phyloP scores from a whole-genome alignment of 2,888 invertebrate species.

The Drosophila ochracea region DNA sequence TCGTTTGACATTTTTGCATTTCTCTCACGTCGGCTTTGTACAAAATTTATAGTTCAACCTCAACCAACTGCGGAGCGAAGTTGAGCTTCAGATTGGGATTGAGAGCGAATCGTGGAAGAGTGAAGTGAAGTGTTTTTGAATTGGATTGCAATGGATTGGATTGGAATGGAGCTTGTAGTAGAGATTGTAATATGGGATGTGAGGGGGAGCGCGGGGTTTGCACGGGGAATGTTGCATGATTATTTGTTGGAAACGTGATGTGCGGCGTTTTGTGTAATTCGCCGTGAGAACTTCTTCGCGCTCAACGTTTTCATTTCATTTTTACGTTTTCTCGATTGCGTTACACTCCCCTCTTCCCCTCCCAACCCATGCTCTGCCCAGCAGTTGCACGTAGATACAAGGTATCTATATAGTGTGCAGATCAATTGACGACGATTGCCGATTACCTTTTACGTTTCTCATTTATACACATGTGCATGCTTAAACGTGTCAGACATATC shows the following conservation, averaged over 20 bases:
- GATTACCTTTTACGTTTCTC: conserved; percentile 34
- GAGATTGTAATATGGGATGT: neutral
- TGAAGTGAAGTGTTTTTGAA: conserved; percentile 17
- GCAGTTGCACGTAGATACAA: conserved; percentile 32
- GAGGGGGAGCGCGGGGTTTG: conserved; percentile 1
- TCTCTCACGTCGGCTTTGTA: conserved; percentile 72
- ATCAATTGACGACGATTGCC: conserved; percentile 56
- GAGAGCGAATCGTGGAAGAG: conserved; percentile 24
- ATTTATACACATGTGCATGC: conserved; percentile 21
- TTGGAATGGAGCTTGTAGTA: conserved; percentile 15
- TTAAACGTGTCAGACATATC: conserved; percentile 39
- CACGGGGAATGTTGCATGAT: conserved; percentile 45
- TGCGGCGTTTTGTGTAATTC: conserved; percentile 79
- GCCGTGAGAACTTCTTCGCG: conserved; percentile 75
- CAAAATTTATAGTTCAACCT: conserved; percentile 59
- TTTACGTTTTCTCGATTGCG: conserved; percentile 34
- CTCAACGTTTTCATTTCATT: conserved; percentile 52
- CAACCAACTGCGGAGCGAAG: conserved; percentile 50
- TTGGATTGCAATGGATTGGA: conserved; percentile 7
- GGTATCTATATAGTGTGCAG: conserved; percentile 32
- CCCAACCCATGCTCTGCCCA: neutral
- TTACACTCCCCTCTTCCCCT: conserved; percentile 7
- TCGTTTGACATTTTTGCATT: conserved; percentile 67
- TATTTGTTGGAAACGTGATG: conserved; percentile 69
- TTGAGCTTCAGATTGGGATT: conserved; percentile 1